Evolutionary conservation across 92 coral and sea anemone species (phyloP).

Genomic region (Zoanthus sociatus): DNA sequence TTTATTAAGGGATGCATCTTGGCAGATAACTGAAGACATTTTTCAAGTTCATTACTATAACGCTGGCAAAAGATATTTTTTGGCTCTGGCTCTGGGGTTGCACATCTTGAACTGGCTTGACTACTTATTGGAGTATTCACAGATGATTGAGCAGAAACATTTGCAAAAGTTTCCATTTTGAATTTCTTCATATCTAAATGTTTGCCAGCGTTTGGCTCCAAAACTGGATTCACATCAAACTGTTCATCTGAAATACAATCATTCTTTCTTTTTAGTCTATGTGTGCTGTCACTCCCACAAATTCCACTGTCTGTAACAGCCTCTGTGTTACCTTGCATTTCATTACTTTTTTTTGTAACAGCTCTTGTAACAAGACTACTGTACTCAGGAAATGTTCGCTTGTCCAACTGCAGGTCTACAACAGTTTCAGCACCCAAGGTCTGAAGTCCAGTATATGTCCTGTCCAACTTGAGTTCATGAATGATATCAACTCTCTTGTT

Average conservation of each 20-base stretch:
- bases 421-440: conserved; percentile 98
- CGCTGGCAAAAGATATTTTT: conserved; percentile 5
- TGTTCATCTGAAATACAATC: conserved; percentile 8
- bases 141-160: conserved; percentile 56
- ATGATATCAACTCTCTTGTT: conserved; percentile 95
- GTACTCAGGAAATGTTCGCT: conserved; percentile 82
- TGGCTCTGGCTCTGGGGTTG: conserved; percentile 72
- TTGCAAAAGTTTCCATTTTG: conserved; percentile 59
- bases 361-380: conserved; percentile 33
- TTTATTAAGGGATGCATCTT: conserved; percentile 70
- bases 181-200: conserved; percentile 53
- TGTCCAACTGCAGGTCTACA: conserved; percentile 94
- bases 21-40: conserved; percentile 56
- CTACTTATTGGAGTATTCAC: conserved; percentile 75
- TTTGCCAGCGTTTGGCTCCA: conserved; percentile 11
- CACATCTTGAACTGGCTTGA: conserved; percentile 71
- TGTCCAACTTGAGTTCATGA: conserved; percentile 93
- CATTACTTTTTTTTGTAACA: not conserved
- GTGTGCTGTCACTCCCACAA: not conserved
- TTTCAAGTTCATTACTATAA: conserved; percentile 56
- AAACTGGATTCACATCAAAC: conserved; percentile 18
- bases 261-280: not conserved
- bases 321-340: not conserved
- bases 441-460: conserved; percentile 97
- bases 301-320: not conserved